Conservation (phyloP, 2,113 vertebrate species). For the Rallus limicola region DNA sequence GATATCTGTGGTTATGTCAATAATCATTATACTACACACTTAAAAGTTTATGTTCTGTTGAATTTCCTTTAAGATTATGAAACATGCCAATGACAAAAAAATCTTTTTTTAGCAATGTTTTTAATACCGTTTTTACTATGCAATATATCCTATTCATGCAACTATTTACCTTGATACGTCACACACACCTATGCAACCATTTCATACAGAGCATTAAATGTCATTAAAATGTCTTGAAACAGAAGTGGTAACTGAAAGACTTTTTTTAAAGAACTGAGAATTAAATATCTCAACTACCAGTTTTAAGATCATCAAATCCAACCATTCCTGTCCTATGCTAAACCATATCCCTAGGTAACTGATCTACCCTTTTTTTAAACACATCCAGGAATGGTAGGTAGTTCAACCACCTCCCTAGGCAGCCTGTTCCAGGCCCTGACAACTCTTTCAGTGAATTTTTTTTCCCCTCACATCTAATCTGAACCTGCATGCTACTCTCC, state of each 20-base stretch:
- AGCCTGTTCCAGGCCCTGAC: too few relatives aligned
- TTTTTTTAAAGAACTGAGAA: not conserved
- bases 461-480: too few relatives aligned
- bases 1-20: not conserved
- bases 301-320: not conserved
- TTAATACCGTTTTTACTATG: not conserved
- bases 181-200: not conserved
- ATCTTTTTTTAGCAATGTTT: not conserved
- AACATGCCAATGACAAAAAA: not conserved
- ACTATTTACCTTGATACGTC: not conserved
- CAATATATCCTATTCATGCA: not conserved
- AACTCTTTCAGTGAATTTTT: too few relatives aligned
- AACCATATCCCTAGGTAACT: too few relatives aligned
- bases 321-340: too few relatives aligned
- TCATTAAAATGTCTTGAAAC: not conserved
- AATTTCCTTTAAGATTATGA: not conserved
- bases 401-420: too few relatives aligned
- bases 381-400: too few relatives aligned
- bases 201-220: not conserved
- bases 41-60: not conserved
- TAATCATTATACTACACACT: not conserved
- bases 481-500: not conserved
- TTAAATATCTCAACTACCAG: not conserved
- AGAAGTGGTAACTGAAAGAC: not conserved
- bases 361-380: too few relatives aligned